Evolutionary conservation across 2,888 invertebrate species (phyloP).

Genomic region (Drosophila sordidula): DNA sequence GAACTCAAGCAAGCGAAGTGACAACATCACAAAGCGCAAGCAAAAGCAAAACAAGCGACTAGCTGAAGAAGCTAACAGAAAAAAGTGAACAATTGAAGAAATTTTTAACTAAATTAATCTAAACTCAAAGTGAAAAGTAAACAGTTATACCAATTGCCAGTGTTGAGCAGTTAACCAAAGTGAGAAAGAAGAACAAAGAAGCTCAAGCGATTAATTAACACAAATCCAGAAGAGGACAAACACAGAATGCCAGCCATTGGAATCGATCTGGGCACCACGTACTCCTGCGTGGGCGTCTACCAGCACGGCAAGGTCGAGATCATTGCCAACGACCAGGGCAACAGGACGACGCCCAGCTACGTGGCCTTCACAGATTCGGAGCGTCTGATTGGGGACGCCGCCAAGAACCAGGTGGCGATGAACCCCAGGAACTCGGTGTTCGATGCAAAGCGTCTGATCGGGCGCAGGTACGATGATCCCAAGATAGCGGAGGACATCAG

Average conservation of each 20-base stretch:
- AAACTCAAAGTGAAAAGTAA: background rate
- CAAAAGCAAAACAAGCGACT: slow-evolving; percentile 33
- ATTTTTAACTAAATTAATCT: background rate
- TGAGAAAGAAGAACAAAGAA: background rate
- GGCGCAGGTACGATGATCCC: slow-evolving; percentile 94
- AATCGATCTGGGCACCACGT: slow-evolving; percentile 85
- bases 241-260: slow-evolving; percentile 87
- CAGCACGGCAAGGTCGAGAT: slow-evolving; percentile 93
- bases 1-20: slow-evolving; percentile 62
- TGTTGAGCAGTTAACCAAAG: background rate
- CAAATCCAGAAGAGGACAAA: slow-evolving; percentile 6
- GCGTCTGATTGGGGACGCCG: slow-evolving; percentile 89
- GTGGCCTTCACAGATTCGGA: slow-evolving; percentile 94
- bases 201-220: background rate
- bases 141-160: background rate
- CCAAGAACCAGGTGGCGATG: slow-evolving; percentile 94
- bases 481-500: slow-evolving; percentile 97
- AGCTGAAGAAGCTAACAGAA: slow-evolving; percentile 53
- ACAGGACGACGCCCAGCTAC: slow-evolving; percentile 81
- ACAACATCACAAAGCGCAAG: slow-evolving; percentile 39
- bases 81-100: slow-evolving; percentile 3
- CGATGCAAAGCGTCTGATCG: slow-evolving; percentile 97
- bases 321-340: slow-evolving; percentile 93
- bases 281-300: slow-evolving; percentile 93
- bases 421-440: slow-evolving; percentile 95